phyloP scores from a whole-genome alignment of 2,888 invertebrate species.

The Perdita meconis region DNA sequence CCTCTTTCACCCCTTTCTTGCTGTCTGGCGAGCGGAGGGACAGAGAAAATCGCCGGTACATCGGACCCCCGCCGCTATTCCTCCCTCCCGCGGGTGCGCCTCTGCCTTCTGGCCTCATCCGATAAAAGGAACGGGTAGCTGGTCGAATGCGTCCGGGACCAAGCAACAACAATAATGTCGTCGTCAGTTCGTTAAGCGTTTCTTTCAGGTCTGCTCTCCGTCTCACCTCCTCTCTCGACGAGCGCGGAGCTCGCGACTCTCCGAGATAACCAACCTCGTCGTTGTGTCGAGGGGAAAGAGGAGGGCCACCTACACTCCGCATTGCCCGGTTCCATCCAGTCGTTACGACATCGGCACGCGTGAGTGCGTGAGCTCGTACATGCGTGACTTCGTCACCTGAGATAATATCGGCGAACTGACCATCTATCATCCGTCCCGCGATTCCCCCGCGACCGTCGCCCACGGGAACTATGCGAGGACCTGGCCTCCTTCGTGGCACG shows the following conservation, averaged over 20 bases:
- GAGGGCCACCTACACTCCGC: conserved; percentile 60
- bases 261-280: conserved; percentile 69
- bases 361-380: conserved; percentile 57
- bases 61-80: too few species aligned
- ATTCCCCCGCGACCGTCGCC: conserved; percentile 40
- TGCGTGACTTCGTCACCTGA: conserved; percentile 76
- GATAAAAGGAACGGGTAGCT: conserved; percentile 79
- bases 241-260: conserved; percentile 51
- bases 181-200: conserved; percentile 80
- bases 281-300: neutral
- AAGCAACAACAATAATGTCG: conserved; percentile 79
- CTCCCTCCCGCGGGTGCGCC: too few species aligned
- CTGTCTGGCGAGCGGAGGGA: conserved; percentile 47
- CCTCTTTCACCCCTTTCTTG: conserved; percentile 46
- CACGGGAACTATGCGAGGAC: neutral
- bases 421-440: conserved; percentile 71
- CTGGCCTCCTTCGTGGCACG: conserved; percentile 6
- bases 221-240: conserved; percentile 45
- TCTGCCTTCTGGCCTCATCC: conserved; percentile 74
- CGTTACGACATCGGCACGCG: conserved; percentile 64
- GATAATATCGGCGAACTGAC: conserved; percentile 70
- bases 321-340: conserved; percentile 40
- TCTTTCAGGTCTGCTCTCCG: conserved; percentile 69
- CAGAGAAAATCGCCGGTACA: conserved; percentile 55
- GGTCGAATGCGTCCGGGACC: conserved; percentile 70